These are phyloP conservation scores for Enteromius radiatus DNA, from an alignment of 2,797 vertebrate species.

Conservation along the genomic window DNA sequence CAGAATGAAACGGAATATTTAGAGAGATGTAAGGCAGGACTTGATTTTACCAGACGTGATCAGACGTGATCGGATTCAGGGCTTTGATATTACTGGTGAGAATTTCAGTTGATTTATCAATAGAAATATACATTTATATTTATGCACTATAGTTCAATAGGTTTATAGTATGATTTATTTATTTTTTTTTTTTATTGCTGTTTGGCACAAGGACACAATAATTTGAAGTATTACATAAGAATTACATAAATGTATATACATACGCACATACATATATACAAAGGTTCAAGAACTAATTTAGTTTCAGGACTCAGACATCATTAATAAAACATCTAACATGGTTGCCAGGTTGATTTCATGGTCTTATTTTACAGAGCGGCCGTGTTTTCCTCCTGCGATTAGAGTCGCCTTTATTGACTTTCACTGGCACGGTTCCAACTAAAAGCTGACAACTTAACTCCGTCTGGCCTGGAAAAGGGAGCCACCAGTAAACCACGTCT, in stretches of 20 bases:
- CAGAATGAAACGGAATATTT: background rate
- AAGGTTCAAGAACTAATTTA: background rate
- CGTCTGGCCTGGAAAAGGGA: background rate
- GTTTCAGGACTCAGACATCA: background rate
- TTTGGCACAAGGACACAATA: background rate
- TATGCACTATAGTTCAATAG: background rate
- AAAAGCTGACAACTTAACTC: conserved; percentile 20
- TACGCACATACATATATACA: background rate
- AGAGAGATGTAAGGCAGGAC: background rate
- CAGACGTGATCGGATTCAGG: too few relatives aligned
- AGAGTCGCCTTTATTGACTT: conserved; percentile 17
- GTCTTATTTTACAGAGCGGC: background rate
- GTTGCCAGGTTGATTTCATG: conserved; percentile 28
- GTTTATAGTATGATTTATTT: background rate
- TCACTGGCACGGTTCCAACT: conserved; percentile 1
- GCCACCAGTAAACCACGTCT: conserved; percentile 7
- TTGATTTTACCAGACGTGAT: background rate
- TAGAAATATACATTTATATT: background rate
- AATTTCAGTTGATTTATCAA: background rate
- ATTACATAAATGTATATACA: background rate
- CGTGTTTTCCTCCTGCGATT: background rate
- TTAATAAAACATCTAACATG: conserved; percentile 13
- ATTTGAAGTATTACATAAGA: too few relatives aligned
- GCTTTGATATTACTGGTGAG: background rate
- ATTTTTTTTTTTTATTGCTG: background rate